A percentile compares a stretch with the other conserved stretches of the same genome.
Conservation (phyloP, 2,113 vertebrate species). For the Mirza zaza region DNA sequence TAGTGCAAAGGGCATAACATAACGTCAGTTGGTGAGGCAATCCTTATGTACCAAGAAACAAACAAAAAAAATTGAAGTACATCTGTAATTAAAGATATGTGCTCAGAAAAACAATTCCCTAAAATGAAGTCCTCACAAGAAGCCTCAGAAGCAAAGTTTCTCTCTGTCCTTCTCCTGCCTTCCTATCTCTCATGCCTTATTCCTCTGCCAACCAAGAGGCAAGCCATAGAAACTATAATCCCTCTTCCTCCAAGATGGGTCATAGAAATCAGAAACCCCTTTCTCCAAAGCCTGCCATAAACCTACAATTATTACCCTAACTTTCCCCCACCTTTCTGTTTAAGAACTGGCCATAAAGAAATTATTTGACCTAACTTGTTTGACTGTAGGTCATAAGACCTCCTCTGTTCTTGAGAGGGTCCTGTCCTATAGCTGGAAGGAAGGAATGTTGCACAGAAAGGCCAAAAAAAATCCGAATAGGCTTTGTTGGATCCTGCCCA, state of each 20-base stretch:
- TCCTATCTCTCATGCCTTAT: background rate
- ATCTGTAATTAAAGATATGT: background rate
- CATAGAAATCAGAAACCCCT: background rate
- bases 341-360: background rate
- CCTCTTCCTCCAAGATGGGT: background rate
- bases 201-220: background rate
- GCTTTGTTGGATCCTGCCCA: background rate
- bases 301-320: background rate
- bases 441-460: background rate
- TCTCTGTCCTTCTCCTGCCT: background rate
- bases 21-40: background rate
- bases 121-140: background rate
- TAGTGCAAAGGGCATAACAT: background rate
- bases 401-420: background rate
- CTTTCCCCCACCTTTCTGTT: background rate
- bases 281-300: background rate
- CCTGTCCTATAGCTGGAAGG: background rate
- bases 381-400: background rate
- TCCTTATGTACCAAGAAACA: background rate
- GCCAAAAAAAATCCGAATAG: background rate
- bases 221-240: background rate
- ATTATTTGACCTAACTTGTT: background rate
- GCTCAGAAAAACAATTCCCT: background rate
- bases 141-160: background rate
- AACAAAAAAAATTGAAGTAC: background rate